Evolutionary conservation across 2,888 invertebrate genomes (phyloP).

Genomic region (Helleia helle): DNA sequence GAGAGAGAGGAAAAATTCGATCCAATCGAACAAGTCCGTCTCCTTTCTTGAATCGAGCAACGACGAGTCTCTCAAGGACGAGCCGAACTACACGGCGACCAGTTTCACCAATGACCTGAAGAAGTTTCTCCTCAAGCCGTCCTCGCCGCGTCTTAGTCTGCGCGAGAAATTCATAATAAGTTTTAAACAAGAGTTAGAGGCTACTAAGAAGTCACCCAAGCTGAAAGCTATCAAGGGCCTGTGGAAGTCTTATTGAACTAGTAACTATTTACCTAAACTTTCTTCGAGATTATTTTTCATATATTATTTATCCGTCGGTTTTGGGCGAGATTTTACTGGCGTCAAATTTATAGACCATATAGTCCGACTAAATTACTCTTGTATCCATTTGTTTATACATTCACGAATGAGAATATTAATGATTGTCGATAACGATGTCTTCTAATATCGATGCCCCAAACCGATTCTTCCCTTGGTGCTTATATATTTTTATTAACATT

Average conservation of each 20-base stretch:
- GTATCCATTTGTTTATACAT: no score
- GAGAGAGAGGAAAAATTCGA: constrained; percentile 52
- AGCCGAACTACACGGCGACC: constrained; percentile 65
- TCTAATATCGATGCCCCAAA: neutral
- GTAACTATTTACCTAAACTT: constrained; percentile 6
- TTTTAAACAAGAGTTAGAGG: constrained; percentile 62
- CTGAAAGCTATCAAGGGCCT: constrained; percentile 64
- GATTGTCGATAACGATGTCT: neutral
- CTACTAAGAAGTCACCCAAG: constrained; percentile 60
- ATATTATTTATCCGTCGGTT: constrained; percentile 18
- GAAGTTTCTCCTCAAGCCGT: constrained; percentile 58
- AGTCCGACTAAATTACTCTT: no score
- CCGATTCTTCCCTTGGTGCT: constrained; percentile 8
- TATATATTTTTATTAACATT: constrained; percentile 3
- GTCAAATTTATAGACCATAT: neutral
- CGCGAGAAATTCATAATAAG: constrained; percentile 64
- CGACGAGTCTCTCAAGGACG: constrained; percentile 53
- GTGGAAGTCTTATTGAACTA: constrained; percentile 64
- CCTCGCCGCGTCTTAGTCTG: constrained; percentile 55
- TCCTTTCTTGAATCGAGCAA: constrained; percentile 62
- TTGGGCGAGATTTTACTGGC: constrained; percentile 6
- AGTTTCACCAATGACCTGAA: constrained; percentile 69
- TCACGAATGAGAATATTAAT: no score
- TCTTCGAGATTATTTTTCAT: no score
- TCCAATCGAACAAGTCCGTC: constrained; percentile 64